phyloP scores from a whole-genome alignment of 1,140 invertebrate species.

The Pogonomyrmex barbatus region DNA sequence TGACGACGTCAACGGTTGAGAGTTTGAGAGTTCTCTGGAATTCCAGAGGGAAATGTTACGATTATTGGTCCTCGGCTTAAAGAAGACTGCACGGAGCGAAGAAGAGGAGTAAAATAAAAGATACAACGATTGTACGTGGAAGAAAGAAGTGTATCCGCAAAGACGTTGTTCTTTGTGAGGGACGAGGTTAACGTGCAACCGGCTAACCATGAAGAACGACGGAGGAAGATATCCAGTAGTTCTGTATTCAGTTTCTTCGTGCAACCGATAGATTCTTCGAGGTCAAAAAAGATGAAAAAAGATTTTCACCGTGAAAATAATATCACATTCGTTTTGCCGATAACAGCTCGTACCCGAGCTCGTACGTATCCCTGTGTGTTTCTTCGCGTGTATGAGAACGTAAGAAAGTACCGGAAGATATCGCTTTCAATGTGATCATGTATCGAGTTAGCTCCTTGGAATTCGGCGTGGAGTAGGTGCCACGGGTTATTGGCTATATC shows the following conservation, averaged over 20 bases:
- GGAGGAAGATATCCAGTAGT: conserved; percentile 11
- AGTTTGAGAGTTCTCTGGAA: conserved; percentile 57
- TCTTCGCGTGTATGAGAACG: not conserved
- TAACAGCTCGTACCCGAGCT: conserved; percentile 6
- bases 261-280: not conserved
- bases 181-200: not conserved
- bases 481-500: conserved; percentile 74
- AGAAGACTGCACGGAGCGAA: conserved; percentile 4
- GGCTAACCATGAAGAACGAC: conserved; percentile 40
- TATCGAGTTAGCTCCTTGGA: conserved; percentile 63
- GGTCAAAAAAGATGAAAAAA: not conserved
- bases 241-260: conserved; percentile 8
- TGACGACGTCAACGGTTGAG: conserved; percentile 41
- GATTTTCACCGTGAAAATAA: conserved; percentile 30
- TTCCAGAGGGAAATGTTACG: conserved; percentile 72
- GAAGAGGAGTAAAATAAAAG: conserved; percentile 35
- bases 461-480: conserved; percentile 79
- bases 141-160: conserved; percentile 40
- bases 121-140: conserved; percentile 10
- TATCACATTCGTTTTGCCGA: conserved; percentile 30
- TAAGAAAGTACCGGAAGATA: conserved; percentile 51
- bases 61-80: conserved; percentile 65
- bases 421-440: conserved; percentile 15
- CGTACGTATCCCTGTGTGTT: not conserved
- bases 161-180: conserved; percentile 35